Percentiles rank a stretch among this genome's conserved stretches.
Conservation (phyloP, 2,888 invertebrate species). For the Phortica magna region DNA sequence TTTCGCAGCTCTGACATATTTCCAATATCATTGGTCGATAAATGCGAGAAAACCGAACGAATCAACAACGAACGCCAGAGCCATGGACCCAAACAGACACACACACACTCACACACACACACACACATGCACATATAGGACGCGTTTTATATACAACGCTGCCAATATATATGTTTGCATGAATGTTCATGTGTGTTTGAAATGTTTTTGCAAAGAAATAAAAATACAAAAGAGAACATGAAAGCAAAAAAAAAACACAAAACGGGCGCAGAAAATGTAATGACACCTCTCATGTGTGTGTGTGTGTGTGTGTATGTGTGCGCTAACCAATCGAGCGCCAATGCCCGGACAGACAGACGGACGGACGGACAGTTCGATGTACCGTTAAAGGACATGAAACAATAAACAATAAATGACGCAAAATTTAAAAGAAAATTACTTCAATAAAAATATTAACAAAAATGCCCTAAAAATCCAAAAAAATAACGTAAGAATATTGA, state of each 20-base stretch:
- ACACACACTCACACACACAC: constrained; percentile 38
- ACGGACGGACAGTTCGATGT: neutral
- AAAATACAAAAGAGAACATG: constrained; percentile 38
- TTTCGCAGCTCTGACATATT: constrained; percentile 77
- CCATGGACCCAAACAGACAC: constrained; percentile 51
- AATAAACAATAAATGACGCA: neutral
- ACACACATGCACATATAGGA: constrained; percentile 40
- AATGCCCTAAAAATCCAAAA: constrained; percentile 1
- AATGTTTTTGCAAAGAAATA: neutral
- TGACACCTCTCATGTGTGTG: neutral
- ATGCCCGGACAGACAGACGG: neutral
- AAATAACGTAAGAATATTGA: neutral
- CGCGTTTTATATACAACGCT: too few relatives aligned
- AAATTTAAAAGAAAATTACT: neutral
- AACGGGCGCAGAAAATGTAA: constrained; percentile 14
- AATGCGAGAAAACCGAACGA: constrained; percentile 68
- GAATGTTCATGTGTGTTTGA: too few relatives aligned
- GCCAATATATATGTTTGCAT: too few relatives aligned
- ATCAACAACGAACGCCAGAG: constrained; percentile 63
- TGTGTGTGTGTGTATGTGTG: constrained; percentile 29
- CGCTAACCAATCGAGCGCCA: neutral
- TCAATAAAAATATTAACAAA: neutral
- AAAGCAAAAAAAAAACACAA: constrained; percentile 43
- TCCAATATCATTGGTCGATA: constrained; percentile 78
- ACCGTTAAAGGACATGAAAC: too few relatives aligned